Percentiles rank a stretch among this genome's conserved stretches.
These are phyloP conservation scores for Felis chaus DNA, from an alignment of 2,113 vertebrate genomes.

Conservation along the genomic window DNA sequence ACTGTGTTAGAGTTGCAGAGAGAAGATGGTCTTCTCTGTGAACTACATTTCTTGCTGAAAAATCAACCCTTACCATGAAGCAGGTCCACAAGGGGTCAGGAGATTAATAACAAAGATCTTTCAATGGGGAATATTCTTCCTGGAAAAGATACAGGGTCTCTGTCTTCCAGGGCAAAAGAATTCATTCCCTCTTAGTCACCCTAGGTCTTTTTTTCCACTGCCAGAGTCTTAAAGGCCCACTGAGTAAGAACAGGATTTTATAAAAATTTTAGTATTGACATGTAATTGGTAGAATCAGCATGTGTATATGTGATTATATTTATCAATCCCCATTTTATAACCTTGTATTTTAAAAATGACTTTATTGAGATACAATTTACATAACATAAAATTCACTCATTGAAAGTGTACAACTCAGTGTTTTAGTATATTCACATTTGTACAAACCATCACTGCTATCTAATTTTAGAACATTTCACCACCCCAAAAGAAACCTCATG, in stretches of 20 bases:
- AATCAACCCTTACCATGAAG: background rate
- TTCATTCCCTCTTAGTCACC: background rate
- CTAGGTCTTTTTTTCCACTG: background rate
- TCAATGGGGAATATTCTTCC: background rate
- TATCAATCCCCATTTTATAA: background rate
- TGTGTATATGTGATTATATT: background rate
- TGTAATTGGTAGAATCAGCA: background rate
- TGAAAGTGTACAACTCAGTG: background rate
- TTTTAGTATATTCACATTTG: background rate
- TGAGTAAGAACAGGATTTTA: background rate
- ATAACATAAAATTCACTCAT: background rate
- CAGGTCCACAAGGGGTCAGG: background rate
- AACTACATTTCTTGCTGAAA: slow-evolving; percentile 2
- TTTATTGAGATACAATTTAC: background rate
- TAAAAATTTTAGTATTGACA: background rate
- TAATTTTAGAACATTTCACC: background rate
- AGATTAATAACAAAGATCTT: background rate
- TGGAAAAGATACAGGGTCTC: background rate
- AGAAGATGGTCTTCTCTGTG: background rate
- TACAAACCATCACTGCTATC: background rate
- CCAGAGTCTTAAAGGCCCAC: background rate
- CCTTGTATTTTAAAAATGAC: background rate
- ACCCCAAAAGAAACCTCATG: background rate
- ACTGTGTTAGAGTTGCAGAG: background rate
- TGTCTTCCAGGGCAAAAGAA: background rate